Percentiles rank a stretch among this genome's conserved stretches.
Evolutionary conservation across 2,797 vertebrate genomes (phyloP).

Genomic region (Chromobotia macracanthus): DNA sequence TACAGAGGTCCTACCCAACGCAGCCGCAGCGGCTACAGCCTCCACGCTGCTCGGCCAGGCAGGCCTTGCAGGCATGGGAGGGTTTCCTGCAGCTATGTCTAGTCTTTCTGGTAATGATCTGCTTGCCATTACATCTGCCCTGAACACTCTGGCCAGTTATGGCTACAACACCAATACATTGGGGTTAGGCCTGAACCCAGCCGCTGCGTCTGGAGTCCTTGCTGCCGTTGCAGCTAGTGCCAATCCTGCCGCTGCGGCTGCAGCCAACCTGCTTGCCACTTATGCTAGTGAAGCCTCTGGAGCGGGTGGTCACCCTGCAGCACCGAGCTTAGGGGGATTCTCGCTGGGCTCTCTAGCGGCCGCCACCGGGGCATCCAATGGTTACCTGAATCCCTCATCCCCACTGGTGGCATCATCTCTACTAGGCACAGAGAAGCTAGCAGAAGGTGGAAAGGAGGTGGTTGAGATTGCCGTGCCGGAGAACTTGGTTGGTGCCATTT

Average conservation of each 20-base stretch:
- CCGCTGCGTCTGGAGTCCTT: conserved; percentile 87
- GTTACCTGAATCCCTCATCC: conserved; percentile 88
- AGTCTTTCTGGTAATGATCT: conserved; percentile 92
- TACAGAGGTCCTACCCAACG: conserved; percentile 85
- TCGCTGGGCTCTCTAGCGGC: conserved; percentile 87
- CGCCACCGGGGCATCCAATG: conserved; percentile 87
- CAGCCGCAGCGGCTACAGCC: conserved; percentile 83
- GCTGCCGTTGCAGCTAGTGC: conserved; percentile 90
- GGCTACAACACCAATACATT: conserved; percentile 95
- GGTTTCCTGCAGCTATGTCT: conserved; percentile 86
- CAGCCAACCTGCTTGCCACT: conserved; percentile 89
- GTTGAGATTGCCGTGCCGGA: conserved; percentile 95
- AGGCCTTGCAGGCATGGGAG: conserved; percentile 85
- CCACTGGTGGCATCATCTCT: conserved; percentile 88
- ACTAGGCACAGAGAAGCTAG: conserved; percentile 89
- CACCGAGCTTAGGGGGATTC: conserved; percentile 81
- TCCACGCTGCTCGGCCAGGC: conserved; percentile 88
- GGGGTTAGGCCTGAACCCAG: conserved; percentile 89
- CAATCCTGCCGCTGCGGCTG: conserved; percentile 89
- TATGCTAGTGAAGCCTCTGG: conserved; percentile 86
- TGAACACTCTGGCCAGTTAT: conserved; percentile 94
- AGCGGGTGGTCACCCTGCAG: conserved; percentile 79
- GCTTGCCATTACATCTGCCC: conserved; percentile 92
- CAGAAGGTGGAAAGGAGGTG: conserved; percentile 91
- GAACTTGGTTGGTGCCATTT: conserved; percentile 94